phyloP scores from a whole-genome alignment of 2,888 invertebrate genomes.

The Callinectes sapidus region DNA sequence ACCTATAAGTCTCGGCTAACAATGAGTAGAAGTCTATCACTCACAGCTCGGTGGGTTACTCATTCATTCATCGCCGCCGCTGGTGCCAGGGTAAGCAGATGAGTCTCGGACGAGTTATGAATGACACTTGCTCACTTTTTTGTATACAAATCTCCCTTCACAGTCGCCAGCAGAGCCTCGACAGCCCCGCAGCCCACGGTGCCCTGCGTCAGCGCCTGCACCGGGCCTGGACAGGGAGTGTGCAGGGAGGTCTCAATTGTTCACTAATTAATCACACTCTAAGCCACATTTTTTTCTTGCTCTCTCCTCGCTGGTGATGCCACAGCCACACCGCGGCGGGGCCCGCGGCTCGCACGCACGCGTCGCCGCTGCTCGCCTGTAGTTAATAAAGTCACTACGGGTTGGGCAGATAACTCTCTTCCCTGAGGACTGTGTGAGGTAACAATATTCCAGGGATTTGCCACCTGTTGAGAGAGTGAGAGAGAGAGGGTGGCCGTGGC shows the following conservation, averaged over 20 bases:
- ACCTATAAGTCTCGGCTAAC: not conserved
- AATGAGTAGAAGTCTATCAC: not conserved
- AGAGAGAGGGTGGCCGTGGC: conserved; percentile 32
- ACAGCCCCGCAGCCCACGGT: not conserved
- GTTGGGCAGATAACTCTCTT: not conserved
- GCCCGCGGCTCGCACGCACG: not conserved
- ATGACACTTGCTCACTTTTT: not conserved
- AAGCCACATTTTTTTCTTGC: not conserved
- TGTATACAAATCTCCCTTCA: not conserved
- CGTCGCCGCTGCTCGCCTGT: conserved; percentile 4
- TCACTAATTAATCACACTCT: not conserved
- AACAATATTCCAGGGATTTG: conserved; percentile 45
- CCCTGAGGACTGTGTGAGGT: conserved; percentile 5
- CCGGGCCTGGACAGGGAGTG: not conserved
- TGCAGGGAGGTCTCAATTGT: not conserved
- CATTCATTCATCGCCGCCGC: conserved; percentile 22
- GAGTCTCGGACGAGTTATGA: not conserved
- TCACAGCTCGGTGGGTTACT: conserved; percentile 14
- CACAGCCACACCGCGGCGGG: conserved; percentile 18
- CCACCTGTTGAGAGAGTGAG: conserved; percentile 66
- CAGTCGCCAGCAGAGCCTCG: not conserved
- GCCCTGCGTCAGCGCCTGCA: conserved; percentile 5
- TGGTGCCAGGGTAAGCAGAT: not conserved
- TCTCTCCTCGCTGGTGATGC: not conserved
- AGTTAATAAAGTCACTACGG: conserved; percentile 22